phyloP scores from a whole-genome alignment of 2,888 invertebrate genomes.

The Xestia xanthographa region DNA sequence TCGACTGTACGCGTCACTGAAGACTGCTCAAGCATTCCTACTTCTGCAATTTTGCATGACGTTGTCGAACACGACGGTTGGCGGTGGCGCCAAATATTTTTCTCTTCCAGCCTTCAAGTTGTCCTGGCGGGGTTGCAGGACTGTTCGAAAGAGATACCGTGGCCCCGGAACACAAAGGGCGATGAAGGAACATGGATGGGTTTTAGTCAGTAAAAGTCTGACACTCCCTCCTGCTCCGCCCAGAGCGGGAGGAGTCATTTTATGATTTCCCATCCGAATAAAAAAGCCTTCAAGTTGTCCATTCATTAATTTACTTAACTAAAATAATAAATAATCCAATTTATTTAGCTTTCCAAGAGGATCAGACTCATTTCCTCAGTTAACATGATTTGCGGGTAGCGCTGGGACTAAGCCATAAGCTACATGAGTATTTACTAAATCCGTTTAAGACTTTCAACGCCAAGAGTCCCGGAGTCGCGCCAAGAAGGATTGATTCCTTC shows the following conservation, averaged over 20 bases:
- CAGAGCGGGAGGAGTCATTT: no score
- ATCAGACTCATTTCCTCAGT: conserved; percentile 5
- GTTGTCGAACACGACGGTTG: not conserved
- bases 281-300: not conserved
- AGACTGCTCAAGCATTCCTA: not conserved
- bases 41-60: no score
- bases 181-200: no score
- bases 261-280: no score
- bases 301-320: no score
- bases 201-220: no score
- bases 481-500: conserved; percentile 5
- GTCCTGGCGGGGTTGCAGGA: no score
- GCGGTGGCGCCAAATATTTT: not conserved
- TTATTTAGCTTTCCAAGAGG: not conserved
- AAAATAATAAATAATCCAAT: not conserved
- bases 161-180: no score
- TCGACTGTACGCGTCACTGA: not conserved
- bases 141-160: no score
- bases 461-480: not conserved
- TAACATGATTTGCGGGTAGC: conserved; percentile 17
- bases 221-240: no score
- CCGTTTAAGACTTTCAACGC: conserved; percentile 6
- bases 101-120: not conserved
- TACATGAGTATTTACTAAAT: conserved; percentile 16
- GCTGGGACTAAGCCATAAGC: conserved; percentile 9